Evolutionary conservation across 2,113 vertebrate genomes (phyloP), one percentile per base, ranked within the genome.

Genomic region (Caloenas nicobarica): DNA sequence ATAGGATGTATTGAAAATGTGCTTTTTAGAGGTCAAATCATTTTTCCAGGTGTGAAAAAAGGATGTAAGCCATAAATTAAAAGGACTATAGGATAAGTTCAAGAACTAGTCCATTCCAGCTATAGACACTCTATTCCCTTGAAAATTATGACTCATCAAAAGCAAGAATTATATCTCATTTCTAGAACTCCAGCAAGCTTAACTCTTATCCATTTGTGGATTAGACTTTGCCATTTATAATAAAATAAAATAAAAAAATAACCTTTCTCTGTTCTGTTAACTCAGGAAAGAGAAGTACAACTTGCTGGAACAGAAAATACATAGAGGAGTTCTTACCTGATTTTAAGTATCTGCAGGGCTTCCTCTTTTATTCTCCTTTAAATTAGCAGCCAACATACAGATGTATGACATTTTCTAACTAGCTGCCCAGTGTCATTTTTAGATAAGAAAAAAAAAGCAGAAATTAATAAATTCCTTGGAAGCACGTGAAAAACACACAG

Each of bases 11-110:
- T 95, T 96, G 93, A 98, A 98, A 98, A 94, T 95, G 95, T 97
- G 89, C 88, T 91, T 98, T 97, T 96, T 96, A 97, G 97, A 98
- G 98, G 97, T 98, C 97, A 98, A 91, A 97, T 92, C 40, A 86
- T 96, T 97, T 97, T 91, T 86, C 56, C 60, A 89, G 94, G 89
- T 97, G 84, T 95, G 86, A 93, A 96, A 90, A 95, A 94, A 66
- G 38, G 26, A 93, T 91, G 85, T 92, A 97, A 96, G 68, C 94
- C 85, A 95, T 97, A 95, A 96, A 97, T 97, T 97, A 95, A 97
- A 96, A 86, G 33, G 23, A n/a, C 72, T 94, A 73, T 71, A 91
- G 66, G 73, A 87, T 95, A 97, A 94, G 33, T 89, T 96, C 82
- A 95, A 96, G 93, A 96, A 61, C 53, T 93, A 93, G 69, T 69